A percentile compares a stretch with the other conserved stretches of the same genome.
Evolutionary conservation across 2,888 invertebrate genomes (phyloP).

Genomic region (Leptogaster cylindrica): DNA sequence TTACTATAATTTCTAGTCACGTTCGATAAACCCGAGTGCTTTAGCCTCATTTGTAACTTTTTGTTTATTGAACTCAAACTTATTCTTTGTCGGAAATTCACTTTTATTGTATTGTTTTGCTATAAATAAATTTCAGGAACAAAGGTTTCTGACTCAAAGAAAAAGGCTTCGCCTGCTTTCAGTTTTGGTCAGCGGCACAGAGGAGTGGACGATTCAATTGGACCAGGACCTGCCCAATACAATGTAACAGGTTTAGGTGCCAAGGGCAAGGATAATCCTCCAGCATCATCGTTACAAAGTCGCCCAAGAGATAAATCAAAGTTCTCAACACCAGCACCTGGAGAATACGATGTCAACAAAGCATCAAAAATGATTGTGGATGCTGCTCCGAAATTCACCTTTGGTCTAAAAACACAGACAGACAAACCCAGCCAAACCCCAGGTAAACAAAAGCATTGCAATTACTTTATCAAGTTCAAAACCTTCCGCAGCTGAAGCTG

Average conservation of each 20-base stretch:
- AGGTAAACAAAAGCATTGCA: no score
- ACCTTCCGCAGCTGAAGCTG: background rate
- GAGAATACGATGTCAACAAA: constrained; percentile 85
- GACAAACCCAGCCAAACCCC: constrained; percentile 71
- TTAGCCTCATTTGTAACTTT: no score
- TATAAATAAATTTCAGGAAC: constrained; percentile 66
- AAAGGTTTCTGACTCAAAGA: constrained; percentile 77
- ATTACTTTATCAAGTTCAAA: no score
- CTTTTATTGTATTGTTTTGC: background rate
- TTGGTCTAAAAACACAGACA: constrained; percentile 72
- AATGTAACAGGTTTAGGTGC: constrained; percentile 84
- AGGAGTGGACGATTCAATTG: constrained; percentile 65
- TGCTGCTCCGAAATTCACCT: constrained; percentile 73
- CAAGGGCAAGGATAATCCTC: constrained; percentile 80
- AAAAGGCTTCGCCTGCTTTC: constrained; percentile 79
- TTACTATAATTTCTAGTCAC: no score
- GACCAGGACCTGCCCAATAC: constrained; percentile 91
- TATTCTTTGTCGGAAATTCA: background rate
- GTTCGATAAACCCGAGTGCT: no score
- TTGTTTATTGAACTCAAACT: no score
- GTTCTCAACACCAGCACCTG: constrained; percentile 81
- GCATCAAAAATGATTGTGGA: constrained; percentile 64
- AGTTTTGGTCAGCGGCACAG: constrained; percentile 75
- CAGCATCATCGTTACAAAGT: constrained; percentile 80
- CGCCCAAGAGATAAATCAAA: constrained; percentile 63